Conservation (phyloP, 2,888 invertebrate species). For the Drosophila cracens region DNA sequence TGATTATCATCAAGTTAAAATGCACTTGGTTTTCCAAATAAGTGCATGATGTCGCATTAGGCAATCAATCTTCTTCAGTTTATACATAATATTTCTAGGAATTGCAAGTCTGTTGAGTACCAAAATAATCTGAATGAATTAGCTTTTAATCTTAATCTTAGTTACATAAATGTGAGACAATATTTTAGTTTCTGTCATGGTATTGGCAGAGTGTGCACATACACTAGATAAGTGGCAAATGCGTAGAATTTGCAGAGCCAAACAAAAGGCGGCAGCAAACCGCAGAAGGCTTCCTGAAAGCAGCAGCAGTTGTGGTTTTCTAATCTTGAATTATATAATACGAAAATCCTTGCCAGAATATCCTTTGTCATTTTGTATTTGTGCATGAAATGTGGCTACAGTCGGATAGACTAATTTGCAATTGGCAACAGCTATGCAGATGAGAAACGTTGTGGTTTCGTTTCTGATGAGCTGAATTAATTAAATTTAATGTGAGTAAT, state of each 20-base stretch:
- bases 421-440: slow-evolving; percentile 43
- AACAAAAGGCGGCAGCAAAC: slow-evolving; percentile 34
- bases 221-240: slow-evolving; percentile 29
- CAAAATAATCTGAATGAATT: not conserved
- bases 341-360: slow-evolving; percentile 18
- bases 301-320: slow-evolving; percentile 37
- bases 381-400: slow-evolving; percentile 70
- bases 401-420: slow-evolving; percentile 69
- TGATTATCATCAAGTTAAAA: not conserved
- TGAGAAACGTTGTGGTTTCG: slow-evolving; percentile 48
- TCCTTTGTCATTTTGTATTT: slow-evolving; percentile 26
- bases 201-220: slow-evolving; percentile 2
- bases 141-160: slow-evolving; percentile 1
- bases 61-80: not conserved
- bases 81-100: not conserved
- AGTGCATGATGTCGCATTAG: not conserved
- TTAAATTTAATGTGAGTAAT: slow-evolving; percentile 7
- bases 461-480: slow-evolving; percentile 7
- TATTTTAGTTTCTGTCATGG: not conserved
- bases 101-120: not conserved
- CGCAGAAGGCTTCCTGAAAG: slow-evolving; percentile 26
- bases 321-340: slow-evolving; percentile 44
- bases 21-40: not conserved
- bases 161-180: not conserved
- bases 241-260: slow-evolving; percentile 22